phyloP scores from a whole-genome alignment of 2,113 vertebrate genomes.

The Leptobrachium ailaonicum region DNA sequence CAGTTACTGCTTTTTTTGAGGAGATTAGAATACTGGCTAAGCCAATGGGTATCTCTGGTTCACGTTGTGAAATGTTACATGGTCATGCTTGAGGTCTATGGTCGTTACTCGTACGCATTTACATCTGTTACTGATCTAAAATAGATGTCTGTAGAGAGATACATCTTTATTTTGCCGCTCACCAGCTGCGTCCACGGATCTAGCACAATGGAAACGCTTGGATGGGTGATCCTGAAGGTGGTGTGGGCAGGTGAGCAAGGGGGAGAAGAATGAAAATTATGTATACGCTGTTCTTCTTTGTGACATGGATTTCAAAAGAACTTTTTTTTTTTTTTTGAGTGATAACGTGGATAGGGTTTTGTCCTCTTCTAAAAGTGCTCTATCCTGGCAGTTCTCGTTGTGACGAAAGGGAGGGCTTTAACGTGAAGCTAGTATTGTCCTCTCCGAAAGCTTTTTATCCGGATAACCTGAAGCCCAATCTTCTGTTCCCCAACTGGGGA shows the following conservation, averaged over 20 bases:
- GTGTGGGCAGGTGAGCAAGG: background rate
- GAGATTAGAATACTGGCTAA: too few species aligned
- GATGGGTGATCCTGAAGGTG: background rate
- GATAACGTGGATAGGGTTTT: background rate
- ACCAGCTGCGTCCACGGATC: too few species aligned
- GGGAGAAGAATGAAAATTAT: background rate
- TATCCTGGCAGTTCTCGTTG: background rate
- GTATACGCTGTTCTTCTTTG: background rate
- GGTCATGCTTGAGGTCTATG: too few species aligned
- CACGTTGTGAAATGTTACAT: too few species aligned
- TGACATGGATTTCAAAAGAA: background rate
- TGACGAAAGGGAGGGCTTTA: background rate
- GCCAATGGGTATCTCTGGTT: too few species aligned
- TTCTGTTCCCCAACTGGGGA: background rate
- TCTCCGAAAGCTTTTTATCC: background rate
- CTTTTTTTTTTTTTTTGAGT: background rate
- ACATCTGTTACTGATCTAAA: too few species aligned
- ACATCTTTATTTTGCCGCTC: too few species aligned
- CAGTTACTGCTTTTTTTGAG: too few species aligned
- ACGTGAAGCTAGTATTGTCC: background rate
- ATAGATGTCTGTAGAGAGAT: too few species aligned
- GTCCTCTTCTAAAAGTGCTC: background rate
- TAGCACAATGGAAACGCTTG: background rate
- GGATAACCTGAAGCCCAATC: background rate
- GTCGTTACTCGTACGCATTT: too few species aligned